phyloP scores from a whole-genome alignment of 2,888 invertebrate species.

The Brachylomia viminalis region DNA sequence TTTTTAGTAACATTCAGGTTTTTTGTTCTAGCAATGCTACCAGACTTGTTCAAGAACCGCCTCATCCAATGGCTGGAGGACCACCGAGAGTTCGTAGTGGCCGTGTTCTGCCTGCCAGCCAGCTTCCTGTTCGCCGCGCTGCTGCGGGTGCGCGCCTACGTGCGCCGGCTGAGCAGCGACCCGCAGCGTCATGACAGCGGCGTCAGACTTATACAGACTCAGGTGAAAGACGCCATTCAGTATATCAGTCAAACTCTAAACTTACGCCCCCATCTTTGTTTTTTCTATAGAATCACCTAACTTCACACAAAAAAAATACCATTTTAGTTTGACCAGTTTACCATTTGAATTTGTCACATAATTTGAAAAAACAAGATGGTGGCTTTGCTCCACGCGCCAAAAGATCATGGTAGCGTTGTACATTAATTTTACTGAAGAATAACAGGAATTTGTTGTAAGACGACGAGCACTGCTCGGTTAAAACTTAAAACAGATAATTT shows the following conservation, averaged over 20 bases:
- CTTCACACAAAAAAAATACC: neutral
- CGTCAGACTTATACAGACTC: constrained; percentile 86
- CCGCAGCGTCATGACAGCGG: constrained; percentile 83
- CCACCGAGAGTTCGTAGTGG: constrained; percentile 91
- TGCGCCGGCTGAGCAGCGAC: constrained; percentile 81
- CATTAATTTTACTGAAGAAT: neutral
- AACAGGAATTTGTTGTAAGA: neutral
- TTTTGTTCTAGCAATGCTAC: constrained; percentile 73
- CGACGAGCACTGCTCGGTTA: no score
- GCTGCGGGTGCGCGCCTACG: constrained; percentile 80
- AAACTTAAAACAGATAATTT: neutral
- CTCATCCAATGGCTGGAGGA: constrained; percentile 90
- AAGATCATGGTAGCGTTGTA: neutral
- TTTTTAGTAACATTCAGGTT: no score
- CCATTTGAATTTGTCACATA: neutral
- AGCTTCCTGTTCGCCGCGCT: constrained; percentile 91
- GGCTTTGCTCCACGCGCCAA: neutral
- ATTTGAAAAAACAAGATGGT: neutral
- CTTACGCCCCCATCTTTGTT: neutral
- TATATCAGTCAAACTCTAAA: neutral
- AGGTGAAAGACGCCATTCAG: constrained; percentile 29
- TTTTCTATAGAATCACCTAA: neutral
- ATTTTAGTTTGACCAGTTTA: no score
- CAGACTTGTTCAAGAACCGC: constrained; percentile 73
- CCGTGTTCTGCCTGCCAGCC: constrained; percentile 92